phyloP scores from a whole-genome alignment of 2,797 vertebrate species.

The Microchirus variegatus region DNA sequence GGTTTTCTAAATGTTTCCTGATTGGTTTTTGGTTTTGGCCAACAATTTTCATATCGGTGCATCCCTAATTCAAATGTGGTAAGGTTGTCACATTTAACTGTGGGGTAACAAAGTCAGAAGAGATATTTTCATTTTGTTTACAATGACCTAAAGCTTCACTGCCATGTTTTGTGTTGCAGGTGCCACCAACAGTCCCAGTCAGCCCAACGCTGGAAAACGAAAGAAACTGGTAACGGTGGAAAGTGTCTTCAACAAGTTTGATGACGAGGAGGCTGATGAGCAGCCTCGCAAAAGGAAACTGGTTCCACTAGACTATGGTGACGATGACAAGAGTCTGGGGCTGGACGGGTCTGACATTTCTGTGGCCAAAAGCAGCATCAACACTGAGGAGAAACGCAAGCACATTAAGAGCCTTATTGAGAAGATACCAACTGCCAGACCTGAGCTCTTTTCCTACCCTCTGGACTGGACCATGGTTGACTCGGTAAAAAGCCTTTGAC shows the following conservation, averaged over 20 bases:
- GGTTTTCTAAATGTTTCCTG: no score
- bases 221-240: slow-evolving; percentile 94
- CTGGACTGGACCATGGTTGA: slow-evolving; percentile 91
- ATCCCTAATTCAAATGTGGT: no score
- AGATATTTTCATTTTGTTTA: not conserved
- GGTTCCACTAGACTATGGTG: slow-evolving; percentile 96
- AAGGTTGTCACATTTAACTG: no score
- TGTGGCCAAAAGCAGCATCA: slow-evolving; percentile 87
- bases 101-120: no score
- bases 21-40: no score
- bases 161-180: slow-evolving; percentile 71
- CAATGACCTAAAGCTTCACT: not conserved
- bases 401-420: slow-evolving; percentile 99
- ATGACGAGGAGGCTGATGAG: slow-evolving; percentile 96
- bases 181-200: slow-evolving; percentile 93
- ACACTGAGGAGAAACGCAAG: slow-evolving; percentile 98
- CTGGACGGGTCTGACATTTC: slow-evolving; percentile 70
- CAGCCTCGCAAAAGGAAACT: slow-evolving; percentile 96
- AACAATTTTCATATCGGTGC: no score
- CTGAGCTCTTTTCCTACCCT: slow-evolving; percentile 97
- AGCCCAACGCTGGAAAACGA: slow-evolving; percentile 90
- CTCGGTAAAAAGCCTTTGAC: slow-evolving; percentile 64
- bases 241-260: slow-evolving; percentile 98
- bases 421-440: slow-evolving; percentile 97
- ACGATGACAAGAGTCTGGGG: slow-evolving; percentile 91